A percentile compares a stretch with the other conserved stretches of the same genome.
Evolutionary conservation across 2,888 invertebrate species (phyloP).

Genomic region (Lepidochitona cinerea): DNA sequence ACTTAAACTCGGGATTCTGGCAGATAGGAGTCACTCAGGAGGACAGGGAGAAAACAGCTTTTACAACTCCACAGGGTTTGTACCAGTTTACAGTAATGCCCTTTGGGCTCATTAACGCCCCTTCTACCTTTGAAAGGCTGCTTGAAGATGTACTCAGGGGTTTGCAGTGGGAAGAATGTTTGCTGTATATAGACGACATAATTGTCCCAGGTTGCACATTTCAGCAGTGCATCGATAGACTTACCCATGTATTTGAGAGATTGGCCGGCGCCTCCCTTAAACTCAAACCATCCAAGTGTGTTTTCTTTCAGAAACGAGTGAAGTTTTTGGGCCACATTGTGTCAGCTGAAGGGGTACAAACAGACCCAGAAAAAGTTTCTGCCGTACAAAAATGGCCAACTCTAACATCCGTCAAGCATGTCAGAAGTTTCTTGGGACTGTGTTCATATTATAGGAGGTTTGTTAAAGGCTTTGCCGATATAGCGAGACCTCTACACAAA

Average conservation of each 20-base stretch:
- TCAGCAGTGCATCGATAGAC: neutral
- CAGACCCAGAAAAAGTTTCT: neutral
- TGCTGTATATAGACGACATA: constrained; percentile 1
- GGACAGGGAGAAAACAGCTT: neutral
- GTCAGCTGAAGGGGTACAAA: neutral
- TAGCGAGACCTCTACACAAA: neutral
- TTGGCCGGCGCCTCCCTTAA: neutral
- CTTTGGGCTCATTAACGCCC: constrained; percentile 6
- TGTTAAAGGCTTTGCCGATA: neutral
- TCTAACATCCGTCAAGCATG: neutral
- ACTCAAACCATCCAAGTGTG: constrained; percentile 9
- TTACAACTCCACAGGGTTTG: neutral
- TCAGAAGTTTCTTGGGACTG: neutral
- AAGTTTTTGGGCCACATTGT: neutral
- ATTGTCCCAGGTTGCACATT: neutral
- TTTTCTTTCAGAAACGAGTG: neutral
- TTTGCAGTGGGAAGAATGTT: neutral
- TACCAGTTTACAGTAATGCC: constrained; percentile 7
- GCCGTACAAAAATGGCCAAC: neutral
- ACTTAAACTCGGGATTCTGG: neutral
- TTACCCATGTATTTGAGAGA: neutral
- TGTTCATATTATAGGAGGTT: neutral
- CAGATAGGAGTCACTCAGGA: neutral
- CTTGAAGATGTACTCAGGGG: neutral
- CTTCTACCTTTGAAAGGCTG: constrained; percentile 9